Percentiles rank a stretch among this genome's conserved stretches.
Conservation (phyloP, 2,797 vertebrate genomes). For the Anolis apletophallus region DNA sequence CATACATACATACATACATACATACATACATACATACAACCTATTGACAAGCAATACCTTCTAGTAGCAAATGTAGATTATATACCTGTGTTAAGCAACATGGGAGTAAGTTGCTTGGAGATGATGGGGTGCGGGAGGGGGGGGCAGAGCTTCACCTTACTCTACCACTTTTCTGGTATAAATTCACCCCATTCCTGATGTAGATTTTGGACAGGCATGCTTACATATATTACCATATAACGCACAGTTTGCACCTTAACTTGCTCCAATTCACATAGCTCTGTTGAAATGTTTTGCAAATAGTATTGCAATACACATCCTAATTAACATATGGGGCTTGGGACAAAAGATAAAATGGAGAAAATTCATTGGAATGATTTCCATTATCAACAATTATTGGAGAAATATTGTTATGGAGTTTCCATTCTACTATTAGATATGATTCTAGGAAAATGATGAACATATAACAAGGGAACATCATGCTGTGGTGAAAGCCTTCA, state of each 20-base stretch:
- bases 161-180: too few species aligned
- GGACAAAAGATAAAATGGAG: neutral
- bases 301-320: neutral
- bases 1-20: too few species aligned
- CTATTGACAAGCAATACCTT: too few species aligned
- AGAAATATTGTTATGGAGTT: neutral
- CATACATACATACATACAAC: too few species aligned
- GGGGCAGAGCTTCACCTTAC: too few species aligned
- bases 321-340: neutral
- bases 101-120: neutral
- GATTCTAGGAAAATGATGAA: neutral
- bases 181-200: too few species aligned
- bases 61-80: neutral
- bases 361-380: neutral
- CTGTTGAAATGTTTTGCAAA: neutral
- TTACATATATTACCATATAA: neutral
- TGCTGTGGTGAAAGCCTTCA: constrained; percentile 12
- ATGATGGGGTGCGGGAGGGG: neutral
- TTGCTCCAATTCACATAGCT: neutral
- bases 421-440: constrained; percentile 20
- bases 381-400: neutral
- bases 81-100: neutral
- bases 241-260: too few species aligned
- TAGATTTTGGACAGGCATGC: neutral
- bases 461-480: neutral